Percentiles rank a stretch among this genome's conserved stretches.
Evolutionary conservation across 1,140 invertebrate genomes (phyloP).

Genomic region (Neodiprion fabricii): DNA sequence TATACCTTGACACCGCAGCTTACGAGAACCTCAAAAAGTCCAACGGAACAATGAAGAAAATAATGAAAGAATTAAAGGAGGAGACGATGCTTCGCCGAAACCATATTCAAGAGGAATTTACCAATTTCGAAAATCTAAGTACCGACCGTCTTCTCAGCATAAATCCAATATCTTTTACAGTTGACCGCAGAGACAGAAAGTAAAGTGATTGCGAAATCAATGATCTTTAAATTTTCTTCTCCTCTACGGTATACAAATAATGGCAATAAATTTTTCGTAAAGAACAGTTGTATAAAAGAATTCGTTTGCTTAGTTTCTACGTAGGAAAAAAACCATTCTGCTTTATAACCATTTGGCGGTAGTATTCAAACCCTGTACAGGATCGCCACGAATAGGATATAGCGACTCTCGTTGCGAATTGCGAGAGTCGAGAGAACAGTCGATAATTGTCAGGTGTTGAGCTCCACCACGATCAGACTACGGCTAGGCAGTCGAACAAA

Average conservation of each 20-base stretch:
- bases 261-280: too few species aligned
- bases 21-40: slow-evolving; percentile 24
- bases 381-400: too few species aligned
- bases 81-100: slow-evolving; percentile 21
- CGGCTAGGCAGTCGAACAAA: neutral
- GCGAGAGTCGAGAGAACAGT: neutral
- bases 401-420: too few species aligned
- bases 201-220: too few species aligned
- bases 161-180: slow-evolving; percentile 14
- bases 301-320: too few species aligned
- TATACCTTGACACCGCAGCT: slow-evolving; percentile 10
- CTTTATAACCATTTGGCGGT: too few species aligned
- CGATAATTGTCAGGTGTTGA: neutral
- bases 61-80: slow-evolving; percentile 24
- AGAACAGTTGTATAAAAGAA: too few species aligned
- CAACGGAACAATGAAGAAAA: slow-evolving; percentile 24
- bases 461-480: neutral
- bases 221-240: too few species aligned
- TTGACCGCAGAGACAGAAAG: too few species aligned
- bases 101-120: slow-evolving; percentile 22
- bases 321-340: too few species aligned
- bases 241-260: too few species aligned
- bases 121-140: slow-evolving; percentile 23
- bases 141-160: slow-evolving; percentile 29
- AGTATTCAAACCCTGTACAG: too few species aligned